Evolutionary conservation across 2,888 invertebrate species (phyloP), one percentile per base, ranked within the genome.

Genomic region (Nymphalis polychloros): DNA sequence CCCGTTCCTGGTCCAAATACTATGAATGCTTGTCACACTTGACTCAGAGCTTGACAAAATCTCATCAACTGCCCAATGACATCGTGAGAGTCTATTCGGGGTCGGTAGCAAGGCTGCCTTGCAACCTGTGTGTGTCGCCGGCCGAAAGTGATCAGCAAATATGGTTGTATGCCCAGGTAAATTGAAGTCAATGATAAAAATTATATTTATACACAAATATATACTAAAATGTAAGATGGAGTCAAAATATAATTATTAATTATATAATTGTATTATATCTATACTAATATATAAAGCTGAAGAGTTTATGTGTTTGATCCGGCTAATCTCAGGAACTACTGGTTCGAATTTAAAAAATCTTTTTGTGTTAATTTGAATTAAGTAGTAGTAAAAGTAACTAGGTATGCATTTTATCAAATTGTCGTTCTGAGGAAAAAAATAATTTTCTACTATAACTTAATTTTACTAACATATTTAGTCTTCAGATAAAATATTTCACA

Each of bases 41-140:
- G 5, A 57, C 66, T 1, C 63, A 59, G 0, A 72, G 80, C 19
- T 73, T 79, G 0, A 27, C 67, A 4, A 71, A 73, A 63, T 95
- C 95, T 94, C 76, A 88, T 1, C 81, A 89, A 17, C 23, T 63
- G 16, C 49, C 61, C 0, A 62, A 57, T 20, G 17, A 20, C 8
- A 57, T 67, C 31, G 23, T 62, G 3, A 31, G 66, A 35, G 57
- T 62, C 8, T 67, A 67, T 49, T 48, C 62, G 2, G 67, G 62
- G 8, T 13, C 68, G 49, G 57, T 53, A 2, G 59, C 31, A 13
- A 67, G 8, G 46, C 35, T 63, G n/a, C 23, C 19, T 16, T 65
- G 48, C 61, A 57, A 27, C 16, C 13, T 67, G 19, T 63, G 63
- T 48, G 55, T 55, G 19, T 20, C 53, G 7, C 55, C 50, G 17